A percentile compares a stretch with the other conserved stretches of the same genome.
These are phyloP conservation scores for Lasioglossum marginatum DNA, from an alignment of 2,888 invertebrate species.

Conservation along the genomic window DNA sequence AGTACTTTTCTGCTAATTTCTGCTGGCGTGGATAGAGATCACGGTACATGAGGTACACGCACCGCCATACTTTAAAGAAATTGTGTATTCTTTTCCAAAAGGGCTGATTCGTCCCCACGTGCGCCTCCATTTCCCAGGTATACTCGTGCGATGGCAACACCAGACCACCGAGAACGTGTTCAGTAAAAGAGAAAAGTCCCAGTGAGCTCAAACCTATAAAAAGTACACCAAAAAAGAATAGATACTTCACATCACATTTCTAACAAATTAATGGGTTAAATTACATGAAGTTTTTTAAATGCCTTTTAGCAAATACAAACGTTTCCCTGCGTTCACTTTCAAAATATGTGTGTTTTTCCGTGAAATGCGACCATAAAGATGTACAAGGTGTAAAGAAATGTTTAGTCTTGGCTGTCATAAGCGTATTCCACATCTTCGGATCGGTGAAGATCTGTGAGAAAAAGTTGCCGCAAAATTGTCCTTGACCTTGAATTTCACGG, in stretches of 20 bases:
- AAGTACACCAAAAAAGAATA: not conserved
- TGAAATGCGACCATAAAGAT: too few relatives aligned
- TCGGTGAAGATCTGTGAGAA: too few relatives aligned
- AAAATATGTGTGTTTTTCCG: too few relatives aligned
- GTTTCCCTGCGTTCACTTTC: too few relatives aligned
- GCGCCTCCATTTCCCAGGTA: slow-evolving; percentile 67
- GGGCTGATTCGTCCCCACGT: slow-evolving; percentile 48
- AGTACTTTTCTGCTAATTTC: slow-evolving; percentile 46
- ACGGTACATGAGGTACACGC: not conserved
- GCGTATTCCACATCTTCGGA: too few relatives aligned
- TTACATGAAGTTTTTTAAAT: too few relatives aligned
- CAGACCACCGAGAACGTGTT: slow-evolving; percentile 59
- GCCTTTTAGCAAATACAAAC: too few relatives aligned
- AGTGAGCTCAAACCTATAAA: slow-evolving; percentile 29
- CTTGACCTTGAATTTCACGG: too few relatives aligned
- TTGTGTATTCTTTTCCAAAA: slow-evolving; percentile 65
- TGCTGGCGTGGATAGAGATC: rapidly evolving
- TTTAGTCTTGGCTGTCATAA: too few relatives aligned
- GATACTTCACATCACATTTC: not conserved
- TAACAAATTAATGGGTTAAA: not conserved
- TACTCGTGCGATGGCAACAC: slow-evolving; percentile 67
- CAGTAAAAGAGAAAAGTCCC: rapidly evolving
- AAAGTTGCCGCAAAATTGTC: too few relatives aligned
- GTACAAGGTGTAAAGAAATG: too few relatives aligned
- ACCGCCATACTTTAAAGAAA: slow-evolving; percentile 29